Base-by-base conservation (phyloP, 1,140 invertebrate genomes). In the Aphelenchoides fujianensis region DNA sequence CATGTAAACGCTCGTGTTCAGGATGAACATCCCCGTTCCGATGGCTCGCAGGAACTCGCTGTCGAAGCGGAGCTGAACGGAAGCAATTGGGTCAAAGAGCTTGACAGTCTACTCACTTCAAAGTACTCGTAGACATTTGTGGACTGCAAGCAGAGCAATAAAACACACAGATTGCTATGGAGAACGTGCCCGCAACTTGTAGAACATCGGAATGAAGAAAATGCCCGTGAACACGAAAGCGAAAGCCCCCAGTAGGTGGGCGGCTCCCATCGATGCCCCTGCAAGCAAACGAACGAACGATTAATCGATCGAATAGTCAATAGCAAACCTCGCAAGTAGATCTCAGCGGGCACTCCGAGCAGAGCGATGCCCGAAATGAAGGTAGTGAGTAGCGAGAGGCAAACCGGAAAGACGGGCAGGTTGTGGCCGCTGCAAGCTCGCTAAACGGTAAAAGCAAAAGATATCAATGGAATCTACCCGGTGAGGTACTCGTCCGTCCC, bases 1-100 rank as follows among this genome's bases (percentile, higher is more conserved):
- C 77, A 82, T 82, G 37, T 82, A 82, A 34, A 84, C 61, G 2
- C 82, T 61, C 5, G 82, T 84, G 68, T 83, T 83, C 3, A 77
- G 48, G 5, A 82, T 67, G 48, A 82, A 82, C 9, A 84, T 57
- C n/a, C 81, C 19, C 16, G 81, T 84, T 30, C 81, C 82, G 16
- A 79, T 69, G 27, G 73, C 67, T 23, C 82, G 70, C 9, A 82
- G 54, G 5, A 75, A 67, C 1, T 37, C 52, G 9, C 72, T 76
- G 30, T 83, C 71, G 48, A 83, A 82, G 19, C 81, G 64, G 68
- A 74, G 57, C 7, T 9, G 34, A 28, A 31, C 48, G 19, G 27
- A 35, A 2, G 5, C 3, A 35, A 30, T 34, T 32, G 3, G 12
- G 30, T 7, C 59, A 23, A 48, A 32, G 30, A 63, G 12, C 5